phyloP scores from a whole-genome alignment of 2,113 vertebrate genomes.

The Podarcis cretensis region DNA sequence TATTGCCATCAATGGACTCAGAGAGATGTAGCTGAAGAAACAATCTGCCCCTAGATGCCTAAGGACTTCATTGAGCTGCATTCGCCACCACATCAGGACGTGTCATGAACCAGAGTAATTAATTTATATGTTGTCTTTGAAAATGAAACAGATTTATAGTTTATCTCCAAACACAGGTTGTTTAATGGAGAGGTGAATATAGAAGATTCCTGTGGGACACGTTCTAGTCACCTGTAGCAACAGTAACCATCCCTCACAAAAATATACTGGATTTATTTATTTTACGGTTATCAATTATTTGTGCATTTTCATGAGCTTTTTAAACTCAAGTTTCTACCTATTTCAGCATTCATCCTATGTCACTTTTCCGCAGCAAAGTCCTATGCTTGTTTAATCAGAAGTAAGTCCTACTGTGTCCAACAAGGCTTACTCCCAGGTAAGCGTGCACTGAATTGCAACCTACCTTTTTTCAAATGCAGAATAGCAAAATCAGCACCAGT shows the following conservation, averaged over 20 bases:
- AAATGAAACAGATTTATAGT: constrained; percentile 50
- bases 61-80: constrained; percentile 53
- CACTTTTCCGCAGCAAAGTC: constrained; percentile 9
- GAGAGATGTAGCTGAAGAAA: constrained; percentile 67
- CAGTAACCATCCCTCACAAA: constrained; percentile 57
- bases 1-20: constrained; percentile 62
- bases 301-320: constrained; percentile 61
- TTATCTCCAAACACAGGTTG: constrained; percentile 69
- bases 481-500: not conserved
- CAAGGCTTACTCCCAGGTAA: not conserved
- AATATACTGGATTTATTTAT: constrained; percentile 33
- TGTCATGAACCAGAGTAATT: constrained; percentile 62
- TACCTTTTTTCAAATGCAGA: not conserved
- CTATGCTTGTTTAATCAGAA: too few relatives aligned
- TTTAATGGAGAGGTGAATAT: constrained; percentile 74
- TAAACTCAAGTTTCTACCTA: not conserved
- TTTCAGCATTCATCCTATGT: constrained; percentile 37
- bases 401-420: not conserved
- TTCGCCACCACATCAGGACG: constrained; percentile 57
- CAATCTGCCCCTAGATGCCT: constrained; percentile 69
- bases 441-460: not conserved
- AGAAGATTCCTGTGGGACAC: constrained; percentile 64
- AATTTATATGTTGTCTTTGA: constrained; percentile 72
- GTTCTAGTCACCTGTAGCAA: constrained; percentile 65
- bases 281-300: constrained; percentile 55